These are phyloP conservation scores for Globodera ellingtonae DNA, from an alignment of 1,140 invertebrate genomes.

Conservation along the genomic window DNA sequence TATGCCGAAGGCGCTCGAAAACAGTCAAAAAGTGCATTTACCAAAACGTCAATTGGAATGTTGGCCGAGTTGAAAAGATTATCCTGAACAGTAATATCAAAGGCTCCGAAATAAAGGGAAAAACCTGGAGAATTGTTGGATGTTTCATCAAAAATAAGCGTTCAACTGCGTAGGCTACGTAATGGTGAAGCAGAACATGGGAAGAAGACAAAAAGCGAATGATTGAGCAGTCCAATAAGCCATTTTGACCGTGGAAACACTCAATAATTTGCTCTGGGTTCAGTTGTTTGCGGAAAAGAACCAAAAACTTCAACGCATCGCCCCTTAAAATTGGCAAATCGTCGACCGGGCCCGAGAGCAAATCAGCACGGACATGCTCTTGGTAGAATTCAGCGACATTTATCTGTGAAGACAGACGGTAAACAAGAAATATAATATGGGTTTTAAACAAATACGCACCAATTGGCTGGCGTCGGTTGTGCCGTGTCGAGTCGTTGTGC, in stretches of 20 bases:
- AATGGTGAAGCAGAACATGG: slow-evolving; percentile 84
- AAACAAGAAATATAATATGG: not conserved
- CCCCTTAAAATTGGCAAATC: slow-evolving; percentile 90
- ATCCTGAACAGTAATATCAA: slow-evolving; percentile 12
- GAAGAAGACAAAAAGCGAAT: slow-evolving; percentile 77
- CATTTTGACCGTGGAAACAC: slow-evolving; percentile 61
- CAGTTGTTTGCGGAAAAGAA: slow-evolving; percentile 86
- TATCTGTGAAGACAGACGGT: slow-evolving; percentile 39
- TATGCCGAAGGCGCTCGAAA: slow-evolving; percentile 31
- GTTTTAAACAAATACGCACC: slow-evolving; percentile 30
- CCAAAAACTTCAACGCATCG: slow-evolving; percentile 85
- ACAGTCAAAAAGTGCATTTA: slow-evolving; percentile 44
- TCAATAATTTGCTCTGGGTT: slow-evolving; percentile 77
- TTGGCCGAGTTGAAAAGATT: slow-evolving; percentile 41
- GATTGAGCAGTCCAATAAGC: slow-evolving; percentile 68
- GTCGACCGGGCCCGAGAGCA: slow-evolving; percentile 78
- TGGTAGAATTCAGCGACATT: slow-evolving; percentile 80
- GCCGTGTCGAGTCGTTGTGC: slow-evolving; percentile 77
- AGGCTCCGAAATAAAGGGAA: slow-evolving; percentile 2
- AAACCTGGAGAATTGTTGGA: slow-evolving; percentile 20
- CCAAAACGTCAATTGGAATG: slow-evolving; percentile 34
- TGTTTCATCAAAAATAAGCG: slow-evolving; percentile 75
- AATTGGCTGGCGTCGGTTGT: slow-evolving; percentile 46
- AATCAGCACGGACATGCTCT: slow-evolving; percentile 81
- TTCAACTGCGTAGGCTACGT: slow-evolving; percentile 87